Evolutionary conservation across 2,113 vertebrate species (phyloP), one percentile per base, ranked within the genome.

Genomic region (Pseudopipra pipra): DNA sequence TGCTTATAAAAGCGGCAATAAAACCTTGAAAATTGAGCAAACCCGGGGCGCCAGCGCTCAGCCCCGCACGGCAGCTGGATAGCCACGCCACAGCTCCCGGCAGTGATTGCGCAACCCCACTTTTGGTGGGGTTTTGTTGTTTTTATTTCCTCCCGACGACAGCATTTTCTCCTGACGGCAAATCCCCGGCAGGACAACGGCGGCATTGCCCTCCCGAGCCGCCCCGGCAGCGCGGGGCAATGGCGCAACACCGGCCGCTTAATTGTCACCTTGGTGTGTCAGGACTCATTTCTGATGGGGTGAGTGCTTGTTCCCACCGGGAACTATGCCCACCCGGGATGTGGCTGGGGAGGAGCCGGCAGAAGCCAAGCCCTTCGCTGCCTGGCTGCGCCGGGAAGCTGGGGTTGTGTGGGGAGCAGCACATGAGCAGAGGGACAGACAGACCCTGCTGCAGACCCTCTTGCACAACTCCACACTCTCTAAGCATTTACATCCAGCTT

Each of bases 341-440:
- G 37, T 0, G 2, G 56, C 28, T 8, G 9, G 11, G 23, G 49
- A 61, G 14, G 28, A 72, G 19, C 28, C 1, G 11, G 22, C 51
- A 10, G 33, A 43, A 13, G 2, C 44, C 49, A 24, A 65, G 63
- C 27, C 13, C 22, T 77, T 81, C 2, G 0, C 31, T 17, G n/a
- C 31, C 37, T 24, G 12, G 17, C 22, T 21, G 56, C 83, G 58
- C 66, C 1, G 5, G 39, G 13, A 74, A 24, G 13, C 11, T 5
- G 4, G 22, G 21, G 14, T 6, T 9, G 4, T 14, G 0, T 3
- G 14, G 15, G 14, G 71, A 56, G 14, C 39, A n/a, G 74, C 24
- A 14, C 14, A 3, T 2, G 27, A 11, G 41, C 35, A 30, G 44
- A 33, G 0, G 1, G 43, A 51, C 1, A 0, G n/a, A 21, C 58